Conservation (phyloP, 1,140 invertebrate genomes). For the Telenomus remus region DNA sequence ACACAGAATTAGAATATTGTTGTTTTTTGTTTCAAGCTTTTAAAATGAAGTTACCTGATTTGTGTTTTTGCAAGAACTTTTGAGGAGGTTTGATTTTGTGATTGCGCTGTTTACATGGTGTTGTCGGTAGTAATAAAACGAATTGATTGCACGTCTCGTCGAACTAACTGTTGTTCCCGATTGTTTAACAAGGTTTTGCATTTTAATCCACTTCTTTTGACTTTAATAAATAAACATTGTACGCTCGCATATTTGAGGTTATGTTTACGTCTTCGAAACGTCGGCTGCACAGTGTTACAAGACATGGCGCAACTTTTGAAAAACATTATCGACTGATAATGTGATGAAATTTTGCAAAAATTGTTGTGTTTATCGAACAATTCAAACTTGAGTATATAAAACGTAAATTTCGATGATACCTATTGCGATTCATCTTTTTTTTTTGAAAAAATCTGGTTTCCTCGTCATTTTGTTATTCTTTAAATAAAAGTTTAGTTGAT, state of each 20-base stretch:
- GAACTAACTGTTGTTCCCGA: slow-evolving; percentile 37
- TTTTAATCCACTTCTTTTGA: slow-evolving; percentile 29
- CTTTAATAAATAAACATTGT: slow-evolving; percentile 1
- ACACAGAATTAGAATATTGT: no score
- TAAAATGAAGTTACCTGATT: slow-evolving; percentile 4
- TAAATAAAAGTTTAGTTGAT: no score
- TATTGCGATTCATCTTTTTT: no score
- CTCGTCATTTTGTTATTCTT: no score
- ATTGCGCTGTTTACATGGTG: slow-evolving; percentile 9
- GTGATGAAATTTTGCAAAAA: not conserved
- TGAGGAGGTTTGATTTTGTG: not conserved
- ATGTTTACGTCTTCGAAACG: slow-evolving; percentile 5
- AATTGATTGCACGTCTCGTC: slow-evolving; percentile 24
- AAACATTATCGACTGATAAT: not conserved
- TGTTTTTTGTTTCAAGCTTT: no score
- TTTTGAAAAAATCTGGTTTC: no score
- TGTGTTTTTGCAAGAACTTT: not conserved
- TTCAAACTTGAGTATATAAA: no score
- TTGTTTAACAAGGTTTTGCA: slow-evolving; percentile 63
- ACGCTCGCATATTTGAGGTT: slow-evolving; percentile 14
- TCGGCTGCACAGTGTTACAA: slow-evolving; percentile 1
- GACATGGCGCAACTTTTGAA: slow-evolving; percentile 12
- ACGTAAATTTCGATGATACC: no score
- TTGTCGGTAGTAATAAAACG: not conserved
- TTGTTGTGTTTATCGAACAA: no score